phyloP scores from a whole-genome alignment of 2,888 invertebrate species.

The Hartigia nigra region DNA sequence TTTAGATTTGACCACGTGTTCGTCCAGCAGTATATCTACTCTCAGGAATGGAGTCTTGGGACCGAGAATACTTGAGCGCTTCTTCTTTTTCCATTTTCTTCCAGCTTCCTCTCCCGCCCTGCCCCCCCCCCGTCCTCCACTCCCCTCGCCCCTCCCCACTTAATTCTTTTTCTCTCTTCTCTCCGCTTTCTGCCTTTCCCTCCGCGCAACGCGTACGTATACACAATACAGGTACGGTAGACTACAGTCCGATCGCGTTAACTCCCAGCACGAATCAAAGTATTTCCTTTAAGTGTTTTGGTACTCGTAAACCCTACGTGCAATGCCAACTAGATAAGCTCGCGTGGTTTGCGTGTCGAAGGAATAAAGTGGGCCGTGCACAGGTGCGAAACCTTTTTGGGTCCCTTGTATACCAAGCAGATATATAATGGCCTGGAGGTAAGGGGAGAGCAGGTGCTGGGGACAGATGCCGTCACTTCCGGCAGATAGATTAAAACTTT shows the following conservation, averaged over 20 bases:
- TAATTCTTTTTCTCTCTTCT: neutral
- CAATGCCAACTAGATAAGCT: neutral
- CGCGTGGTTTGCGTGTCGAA: neutral
- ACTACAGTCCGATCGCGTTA: neutral
- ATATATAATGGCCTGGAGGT: neutral
- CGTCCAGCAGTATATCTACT: neutral
- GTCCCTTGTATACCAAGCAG: neutral
- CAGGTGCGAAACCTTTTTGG: neutral
- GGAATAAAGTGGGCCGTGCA: neutral
- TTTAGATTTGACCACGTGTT: slow-evolving; percentile 10
- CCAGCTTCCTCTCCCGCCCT: neutral
- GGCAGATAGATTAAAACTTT: slow-evolving; percentile 47
- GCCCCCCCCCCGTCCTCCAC: neutral
- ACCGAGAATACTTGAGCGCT: neutral
- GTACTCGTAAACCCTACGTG: neutral
- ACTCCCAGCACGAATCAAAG: neutral
- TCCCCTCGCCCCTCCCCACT: neutral
- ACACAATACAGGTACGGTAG: neutral
- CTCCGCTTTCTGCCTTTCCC: neutral
- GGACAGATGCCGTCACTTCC: slow-evolving; percentile 58
- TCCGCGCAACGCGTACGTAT: neutral
- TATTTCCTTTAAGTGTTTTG: neutral
- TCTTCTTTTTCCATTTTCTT: neutral
- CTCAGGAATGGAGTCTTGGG: neutral
- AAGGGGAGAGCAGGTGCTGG: slow-evolving; percentile 45